These are phyloP conservation scores for Grammomys dolichurus DNA, from an alignment of 2,113 vertebrate species.

Conservation along the genomic window DNA sequence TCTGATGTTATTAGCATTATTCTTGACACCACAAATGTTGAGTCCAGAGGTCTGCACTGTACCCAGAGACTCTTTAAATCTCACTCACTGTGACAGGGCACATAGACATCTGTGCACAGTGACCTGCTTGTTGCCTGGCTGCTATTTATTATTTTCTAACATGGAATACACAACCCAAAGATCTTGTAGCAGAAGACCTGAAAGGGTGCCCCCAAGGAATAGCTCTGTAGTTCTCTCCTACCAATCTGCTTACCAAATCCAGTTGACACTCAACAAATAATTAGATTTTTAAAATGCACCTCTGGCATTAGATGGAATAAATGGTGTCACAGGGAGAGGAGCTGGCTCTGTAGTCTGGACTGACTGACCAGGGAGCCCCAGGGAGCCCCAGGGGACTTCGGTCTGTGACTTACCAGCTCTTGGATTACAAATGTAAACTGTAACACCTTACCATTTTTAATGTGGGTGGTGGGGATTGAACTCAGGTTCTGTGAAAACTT, in stretches of 20 bases:
- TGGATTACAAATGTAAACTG: not conserved
- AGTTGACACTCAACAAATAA: slow-evolving; percentile 29
- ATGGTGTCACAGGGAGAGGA: not conserved
- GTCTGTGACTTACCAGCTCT: not conserved
- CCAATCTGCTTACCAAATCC: slow-evolving; percentile 34
- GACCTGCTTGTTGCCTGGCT: not conserved
- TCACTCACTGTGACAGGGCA: not conserved
- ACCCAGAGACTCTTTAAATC: not conserved
- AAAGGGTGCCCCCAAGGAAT: slow-evolving; percentile 25
- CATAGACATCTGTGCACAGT: not conserved
- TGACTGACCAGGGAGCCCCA: not conserved
- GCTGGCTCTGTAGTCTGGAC: not conserved
- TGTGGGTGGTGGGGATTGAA: not conserved
- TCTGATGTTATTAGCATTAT: not conserved
- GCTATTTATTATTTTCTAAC: slow-evolving; percentile 23
- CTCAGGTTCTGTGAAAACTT: too few relatives aligned
- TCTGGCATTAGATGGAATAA: not conserved
- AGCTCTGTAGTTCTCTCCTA: not conserved
- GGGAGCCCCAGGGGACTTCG: not conserved
- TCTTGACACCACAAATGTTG: not conserved
- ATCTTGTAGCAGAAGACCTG: not conserved
- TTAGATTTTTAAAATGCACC: slow-evolving; percentile 34
- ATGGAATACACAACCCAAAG: not conserved
- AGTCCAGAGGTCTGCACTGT: not conserved
- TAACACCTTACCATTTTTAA: not conserved